These are phyloP conservation scores for Schizothorax lantsangensis DNA, from an alignment of 2,797 vertebrate genomes.

Conservation along the genomic window DNA sequence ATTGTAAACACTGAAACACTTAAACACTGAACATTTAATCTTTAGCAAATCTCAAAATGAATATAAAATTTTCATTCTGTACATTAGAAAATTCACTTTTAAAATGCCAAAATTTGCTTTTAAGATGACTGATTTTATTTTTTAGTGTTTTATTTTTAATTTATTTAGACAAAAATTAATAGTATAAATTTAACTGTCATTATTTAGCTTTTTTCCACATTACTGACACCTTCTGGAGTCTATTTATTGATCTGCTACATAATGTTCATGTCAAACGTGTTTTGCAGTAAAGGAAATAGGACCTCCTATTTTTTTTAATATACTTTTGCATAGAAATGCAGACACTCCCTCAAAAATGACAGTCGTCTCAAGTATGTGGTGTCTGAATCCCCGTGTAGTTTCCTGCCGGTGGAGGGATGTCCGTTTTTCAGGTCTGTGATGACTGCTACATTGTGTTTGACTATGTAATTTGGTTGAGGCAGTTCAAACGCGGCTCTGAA, in stretches of 20 bases:
- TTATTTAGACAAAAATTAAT: neutral
- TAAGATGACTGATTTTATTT: no score
- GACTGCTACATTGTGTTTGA: constrained; percentile 42
- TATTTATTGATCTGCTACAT: neutral
- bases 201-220: neutral
- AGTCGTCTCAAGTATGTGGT: constrained; percentile 42
- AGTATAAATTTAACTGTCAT: neutral
- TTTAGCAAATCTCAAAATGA: neutral
- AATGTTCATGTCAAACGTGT: neutral
- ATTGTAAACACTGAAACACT: neutral
- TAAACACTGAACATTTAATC: neutral
- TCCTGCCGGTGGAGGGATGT: constrained; percentile 48
- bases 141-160: neutral
- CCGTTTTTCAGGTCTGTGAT: constrained; percentile 43
- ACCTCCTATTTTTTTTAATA: neutral
- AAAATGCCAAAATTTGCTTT: neutral
- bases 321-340: constrained; percentile 2
- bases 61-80: neutral
- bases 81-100: neutral
- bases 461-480: constrained; percentile 35
- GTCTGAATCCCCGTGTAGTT: constrained; percentile 46
- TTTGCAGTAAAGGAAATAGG: constrained; percentile 8
- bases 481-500: constrained; percentile 50
- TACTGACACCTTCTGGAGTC: neutral
- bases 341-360: constrained; percentile 37